Conservation (phyloP, 2,113 vertebrate species). For the Hystrix brachyura region DNA sequence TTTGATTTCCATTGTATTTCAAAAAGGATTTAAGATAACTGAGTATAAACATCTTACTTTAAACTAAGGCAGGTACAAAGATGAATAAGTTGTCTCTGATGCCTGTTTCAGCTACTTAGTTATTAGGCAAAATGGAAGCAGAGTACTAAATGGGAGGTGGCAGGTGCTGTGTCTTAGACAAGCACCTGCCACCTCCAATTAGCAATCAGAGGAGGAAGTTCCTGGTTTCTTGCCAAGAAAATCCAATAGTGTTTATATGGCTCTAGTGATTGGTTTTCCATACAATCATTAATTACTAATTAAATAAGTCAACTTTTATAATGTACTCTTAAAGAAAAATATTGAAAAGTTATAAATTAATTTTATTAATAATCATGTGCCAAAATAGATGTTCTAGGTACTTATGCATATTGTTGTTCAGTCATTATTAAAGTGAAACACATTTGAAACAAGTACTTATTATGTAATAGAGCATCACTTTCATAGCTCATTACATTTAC, state of each 20-base stretch:
- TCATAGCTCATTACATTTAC: not conserved
- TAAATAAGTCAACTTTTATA: constrained; percentile 13
- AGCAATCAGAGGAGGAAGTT: constrained; percentile 72
- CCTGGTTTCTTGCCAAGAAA: constrained; percentile 63
- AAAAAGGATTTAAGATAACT: not conserved
- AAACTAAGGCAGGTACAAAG: not conserved
- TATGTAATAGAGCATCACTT: constrained; percentile 35
- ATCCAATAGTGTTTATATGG: not conserved
- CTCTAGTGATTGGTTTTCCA: constrained; percentile 72
- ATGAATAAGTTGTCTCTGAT: not conserved
- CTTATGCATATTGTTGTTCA: not conserved
- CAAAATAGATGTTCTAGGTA: not conserved
- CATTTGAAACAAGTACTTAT: constrained; percentile 65
- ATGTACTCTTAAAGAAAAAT: constrained; percentile 34
- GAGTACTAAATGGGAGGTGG: no score
- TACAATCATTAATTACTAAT: constrained; percentile 58
- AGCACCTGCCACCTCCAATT: not conserved
- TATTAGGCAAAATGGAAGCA: not conserved
- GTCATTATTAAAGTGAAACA: constrained; percentile 61
- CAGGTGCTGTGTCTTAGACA: not conserved
- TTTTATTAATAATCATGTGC: constrained; percentile 16
- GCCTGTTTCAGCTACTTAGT: not conserved
- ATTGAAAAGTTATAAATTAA: not conserved
- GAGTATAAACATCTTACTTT: not conserved
- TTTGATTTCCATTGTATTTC: constrained; percentile 13